These are phyloP conservation scores for Pachydiplax longipennis DNA, from an alignment of 2,888 invertebrate species.

Conservation along the genomic window DNA sequence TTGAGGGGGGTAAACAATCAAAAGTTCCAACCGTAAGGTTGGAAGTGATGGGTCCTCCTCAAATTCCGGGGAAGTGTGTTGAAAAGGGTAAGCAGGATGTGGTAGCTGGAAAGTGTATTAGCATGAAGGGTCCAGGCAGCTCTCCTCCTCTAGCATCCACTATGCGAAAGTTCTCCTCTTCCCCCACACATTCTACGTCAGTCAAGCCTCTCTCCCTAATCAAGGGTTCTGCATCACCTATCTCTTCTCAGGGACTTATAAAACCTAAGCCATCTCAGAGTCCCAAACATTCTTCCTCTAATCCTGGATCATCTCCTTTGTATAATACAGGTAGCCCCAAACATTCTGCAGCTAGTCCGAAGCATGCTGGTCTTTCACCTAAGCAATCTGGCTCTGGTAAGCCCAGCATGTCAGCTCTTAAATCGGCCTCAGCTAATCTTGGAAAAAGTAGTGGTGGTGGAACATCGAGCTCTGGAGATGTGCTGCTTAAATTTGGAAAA, in stretches of 20 bases:
- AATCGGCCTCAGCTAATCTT: conserved; percentile 68
- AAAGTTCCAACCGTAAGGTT: conserved; percentile 46
- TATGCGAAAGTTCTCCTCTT: conserved; percentile 74
- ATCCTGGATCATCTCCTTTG: conserved; percentile 47
- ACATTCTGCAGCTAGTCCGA: conserved; percentile 75
- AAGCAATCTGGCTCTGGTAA: conserved; percentile 83
- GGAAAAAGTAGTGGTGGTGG: conserved; percentile 41
- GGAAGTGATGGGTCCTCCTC: conserved; percentile 74
- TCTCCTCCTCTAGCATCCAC: conserved; percentile 71
- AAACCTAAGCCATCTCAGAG: conserved; percentile 59
- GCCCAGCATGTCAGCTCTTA: conserved; percentile 87
- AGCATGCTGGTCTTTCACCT: conserved; percentile 78
- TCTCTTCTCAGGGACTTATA: conserved; percentile 49
- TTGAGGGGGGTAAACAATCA: conserved; percentile 41
- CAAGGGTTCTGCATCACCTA: conserved; percentile 62
- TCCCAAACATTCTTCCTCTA: conserved; percentile 70
- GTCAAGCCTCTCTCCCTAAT: conserved; percentile 52
- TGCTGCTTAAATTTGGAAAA: conserved; percentile 51
- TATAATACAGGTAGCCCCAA: conserved; percentile 70
- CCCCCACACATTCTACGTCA: conserved; percentile 67
- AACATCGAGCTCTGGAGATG: conserved; percentile 47
- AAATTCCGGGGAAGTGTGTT: conserved; percentile 43
- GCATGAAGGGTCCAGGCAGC: conserved; percentile 58
- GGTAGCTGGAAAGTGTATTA: conserved; percentile 56
- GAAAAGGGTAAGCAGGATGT: conserved; percentile 70